Evolutionary conservation across 2,888 invertebrate genomes (phyloP), one percentile per base, ranked within the genome.

Genomic region (Hypercompe scribonia): DNA sequence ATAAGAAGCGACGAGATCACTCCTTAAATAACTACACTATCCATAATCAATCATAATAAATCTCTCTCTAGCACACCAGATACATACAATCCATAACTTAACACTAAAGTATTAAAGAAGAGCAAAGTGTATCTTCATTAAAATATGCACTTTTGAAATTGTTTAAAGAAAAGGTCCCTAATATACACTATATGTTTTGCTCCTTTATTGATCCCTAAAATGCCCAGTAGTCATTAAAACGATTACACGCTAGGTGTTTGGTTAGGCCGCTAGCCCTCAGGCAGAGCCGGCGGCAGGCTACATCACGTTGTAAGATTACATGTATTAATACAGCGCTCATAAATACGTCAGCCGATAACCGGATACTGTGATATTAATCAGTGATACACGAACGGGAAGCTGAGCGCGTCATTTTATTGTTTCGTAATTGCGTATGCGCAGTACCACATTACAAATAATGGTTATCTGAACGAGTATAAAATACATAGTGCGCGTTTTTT

Each of bases 151-250:
- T 50, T 24, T 7, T n/a, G 8, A 58, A 28, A n/a, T 11, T 58
- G 15, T 58, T 28, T 58, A 15, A 24, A 24, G 42, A 42, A 65
- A 15, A 42, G 10, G n/a, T 13, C n/a, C n/a, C 13, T 65, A 15
- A 61, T 28, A 15, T 13, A 15, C n/a, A 28, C 18, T 31, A 15
- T 42, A 15, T n/a, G 0, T 28, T 5, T 61, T 5, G 10, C 5
- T 3, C 28, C 5, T 36, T 61, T 36, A 54, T 54, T 8, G 75
- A 70, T 65, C 73, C 68, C 75, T 71, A 73, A 81, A 65, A 74
- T 77, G 77, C 87, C 91, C 92, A 90, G 92, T 92, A 92, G 92
- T 93, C 89, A 89, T 92, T 90, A 91, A 86, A 84, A 72, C 81
- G 80, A 86, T 85, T 81, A 81, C 84, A 81, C 78, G 81, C 86